Percentiles rank a stretch among this genome's conserved stretches.
phyloP scores from a whole-genome alignment of 2,797 vertebrate genomes.

The Meriones psammophilus region DNA sequence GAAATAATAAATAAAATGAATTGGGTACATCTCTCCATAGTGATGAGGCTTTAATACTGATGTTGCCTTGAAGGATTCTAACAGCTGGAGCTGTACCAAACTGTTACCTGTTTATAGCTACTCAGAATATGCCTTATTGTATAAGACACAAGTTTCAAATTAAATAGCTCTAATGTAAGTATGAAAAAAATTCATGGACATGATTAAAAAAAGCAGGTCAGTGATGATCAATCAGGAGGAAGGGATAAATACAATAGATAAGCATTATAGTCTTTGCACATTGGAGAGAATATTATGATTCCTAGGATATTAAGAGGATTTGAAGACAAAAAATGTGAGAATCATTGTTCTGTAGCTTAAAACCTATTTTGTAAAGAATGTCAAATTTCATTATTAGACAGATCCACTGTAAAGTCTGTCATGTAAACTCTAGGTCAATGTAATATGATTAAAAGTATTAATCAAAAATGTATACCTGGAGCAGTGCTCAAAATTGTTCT shows the following conservation, averaged over 20 bases:
- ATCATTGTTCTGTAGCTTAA: background rate
- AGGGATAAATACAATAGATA: no score
- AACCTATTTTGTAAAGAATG: constrained; percentile 30
- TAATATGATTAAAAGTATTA: constrained; percentile 64
- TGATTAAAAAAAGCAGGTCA: background rate
- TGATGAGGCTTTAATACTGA: constrained; percentile 16
- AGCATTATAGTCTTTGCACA: background rate
- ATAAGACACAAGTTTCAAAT: background rate
- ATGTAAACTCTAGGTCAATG: constrained; percentile 76
- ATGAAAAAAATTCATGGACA: background rate
- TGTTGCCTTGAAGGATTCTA: background rate
- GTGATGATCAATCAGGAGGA: background rate
- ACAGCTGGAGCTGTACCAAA: background rate
- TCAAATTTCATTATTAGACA: constrained; percentile 10
- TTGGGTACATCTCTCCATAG: background rate
- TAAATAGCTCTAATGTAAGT: background rate
- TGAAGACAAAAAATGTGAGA: background rate
- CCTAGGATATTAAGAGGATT: background rate
- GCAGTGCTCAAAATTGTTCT: constrained; percentile 15
- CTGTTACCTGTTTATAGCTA: background rate
- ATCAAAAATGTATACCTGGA: constrained; percentile 45
- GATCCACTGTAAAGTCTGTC: constrained; percentile 76
- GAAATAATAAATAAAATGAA: background rate
- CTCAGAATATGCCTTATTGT: background rate
- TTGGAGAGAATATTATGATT: background rate